phyloP scores from a whole-genome alignment of 2,797 vertebrate species.

The Leucoraja ocellata region DNA sequence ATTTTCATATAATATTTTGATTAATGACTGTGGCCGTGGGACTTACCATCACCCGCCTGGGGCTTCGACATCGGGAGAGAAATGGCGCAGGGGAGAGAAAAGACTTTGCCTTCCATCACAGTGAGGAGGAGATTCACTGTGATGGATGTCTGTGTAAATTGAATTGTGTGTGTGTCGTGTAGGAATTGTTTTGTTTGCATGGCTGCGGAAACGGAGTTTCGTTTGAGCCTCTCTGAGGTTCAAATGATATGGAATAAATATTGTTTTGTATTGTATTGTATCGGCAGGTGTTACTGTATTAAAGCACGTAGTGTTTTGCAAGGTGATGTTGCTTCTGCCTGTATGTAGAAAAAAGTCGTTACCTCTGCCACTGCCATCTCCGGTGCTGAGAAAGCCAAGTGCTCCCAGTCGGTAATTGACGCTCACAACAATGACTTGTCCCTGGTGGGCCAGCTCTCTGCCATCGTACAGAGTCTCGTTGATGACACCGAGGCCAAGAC shows the following conservation, averaged over 20 bases:
- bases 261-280: too few species aligned
- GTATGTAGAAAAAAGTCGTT: not conserved
- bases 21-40: not conserved
- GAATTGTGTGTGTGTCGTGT: too few species aligned
- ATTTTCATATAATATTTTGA: not conserved
- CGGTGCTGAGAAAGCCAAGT: constrained; percentile 4
- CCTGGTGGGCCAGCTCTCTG: not conserved
- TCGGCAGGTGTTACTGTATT: not conserved
- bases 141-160: too few species aligned
- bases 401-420: constrained; percentile 16
- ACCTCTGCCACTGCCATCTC: constrained; percentile 12
- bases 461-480: not conserved
- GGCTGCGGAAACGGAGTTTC: too few species aligned
- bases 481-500: not conserved
- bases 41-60: too few species aligned
- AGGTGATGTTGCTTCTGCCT: not conserved
- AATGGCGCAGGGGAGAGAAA: too few species aligned
- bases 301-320: not conserved
- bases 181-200: too few species aligned
- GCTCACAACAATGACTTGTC: not conserved
- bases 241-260: too few species aligned
- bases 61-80: too few species aligned
- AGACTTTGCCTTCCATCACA: too few species aligned
- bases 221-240: too few species aligned
- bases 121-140: too few species aligned